Conservation (phyloP, 2,113 vertebrate genomes). For the Oostethus manadensis region DNA sequence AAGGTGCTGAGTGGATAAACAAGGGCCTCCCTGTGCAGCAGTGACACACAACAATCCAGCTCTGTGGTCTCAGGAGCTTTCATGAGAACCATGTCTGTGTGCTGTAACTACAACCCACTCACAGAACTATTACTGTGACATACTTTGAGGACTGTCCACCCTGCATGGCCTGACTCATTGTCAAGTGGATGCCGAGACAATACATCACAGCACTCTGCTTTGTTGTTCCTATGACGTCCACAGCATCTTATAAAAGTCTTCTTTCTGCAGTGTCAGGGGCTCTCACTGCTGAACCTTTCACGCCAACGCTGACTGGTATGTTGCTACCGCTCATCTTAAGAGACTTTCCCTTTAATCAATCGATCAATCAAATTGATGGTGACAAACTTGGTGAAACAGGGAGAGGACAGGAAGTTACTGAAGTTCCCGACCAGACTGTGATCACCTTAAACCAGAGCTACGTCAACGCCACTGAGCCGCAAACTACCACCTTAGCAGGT, state of each 20-base stretch:
- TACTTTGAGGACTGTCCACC: conserved; percentile 30
- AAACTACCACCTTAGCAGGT: conserved; percentile 22
- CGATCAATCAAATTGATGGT: conserved; percentile 9
- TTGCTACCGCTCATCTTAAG: background rate
- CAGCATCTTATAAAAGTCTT: conserved; percentile 26
- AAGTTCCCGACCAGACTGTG: background rate
- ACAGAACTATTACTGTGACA: conserved; percentile 45
- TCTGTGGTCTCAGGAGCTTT: conserved; percentile 49
- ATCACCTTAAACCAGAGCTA: conserved; percentile 10
- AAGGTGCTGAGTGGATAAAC: conserved; percentile 56
- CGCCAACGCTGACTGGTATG: conserved; percentile 25
- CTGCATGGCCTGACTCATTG: conserved; percentile 38
- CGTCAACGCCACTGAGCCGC: background rate
- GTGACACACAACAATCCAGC: conserved; percentile 45
- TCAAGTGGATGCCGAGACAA: conserved; percentile 33
- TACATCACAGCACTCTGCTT: conserved; percentile 33
- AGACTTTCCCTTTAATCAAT: background rate
- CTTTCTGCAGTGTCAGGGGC: conserved; percentile 37
- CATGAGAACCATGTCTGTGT: conserved; percentile 36
- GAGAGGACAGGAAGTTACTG: conserved; percentile 3
- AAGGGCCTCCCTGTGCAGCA: conserved; percentile 39
- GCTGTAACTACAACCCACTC: conserved; percentile 33
- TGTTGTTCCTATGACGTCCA: conserved; percentile 31
- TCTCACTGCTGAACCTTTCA: background rate
- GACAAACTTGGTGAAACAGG: conserved; percentile 21